These are phyloP conservation scores for Phenacoccus solenopsis DNA, from an alignment of 1,140 invertebrate species.

Conservation along the genomic window DNA sequence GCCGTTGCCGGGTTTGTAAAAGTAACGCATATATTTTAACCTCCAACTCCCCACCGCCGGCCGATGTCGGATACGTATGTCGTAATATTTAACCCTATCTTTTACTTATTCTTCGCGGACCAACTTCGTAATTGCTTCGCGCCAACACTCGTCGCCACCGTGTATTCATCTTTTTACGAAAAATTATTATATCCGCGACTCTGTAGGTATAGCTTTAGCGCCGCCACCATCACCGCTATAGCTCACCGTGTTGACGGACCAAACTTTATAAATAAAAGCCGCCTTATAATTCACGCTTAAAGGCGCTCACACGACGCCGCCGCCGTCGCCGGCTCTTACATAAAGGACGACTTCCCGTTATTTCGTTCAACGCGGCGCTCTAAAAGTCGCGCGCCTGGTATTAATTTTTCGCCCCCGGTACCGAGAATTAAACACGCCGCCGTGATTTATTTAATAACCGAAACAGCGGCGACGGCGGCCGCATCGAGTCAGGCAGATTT, in stretches of 20 bases:
- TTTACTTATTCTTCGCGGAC: constrained; percentile 10
- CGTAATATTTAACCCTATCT: constrained; percentile 12
- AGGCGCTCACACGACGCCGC: background rate
- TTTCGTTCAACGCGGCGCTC: constrained; percentile 8
- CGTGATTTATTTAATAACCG: constrained; percentile 6
- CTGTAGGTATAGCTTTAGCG: too few species aligned
- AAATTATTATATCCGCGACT: too few species aligned
- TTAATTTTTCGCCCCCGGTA: constrained; percentile 15
- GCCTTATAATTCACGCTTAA: constrained; percentile 13
- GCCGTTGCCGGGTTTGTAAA: too few species aligned
- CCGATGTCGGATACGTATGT: constrained; percentile 11
- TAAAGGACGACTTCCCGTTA: constrained; percentile 15
- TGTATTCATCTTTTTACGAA: too few species aligned
- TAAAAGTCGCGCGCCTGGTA: constrained; percentile 4
- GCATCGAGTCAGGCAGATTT: too few species aligned
- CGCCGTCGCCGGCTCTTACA: background rate
- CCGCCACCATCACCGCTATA: too few species aligned
- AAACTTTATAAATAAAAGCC: background rate
- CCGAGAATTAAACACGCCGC: constrained; percentile 6
- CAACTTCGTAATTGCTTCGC: constrained; percentile 8
- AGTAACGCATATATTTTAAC: background rate
- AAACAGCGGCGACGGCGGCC: too few species aligned
- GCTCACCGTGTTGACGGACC: background rate
- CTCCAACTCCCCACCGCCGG: background rate
- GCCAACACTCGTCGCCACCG: background rate